phyloP scores from a whole-genome alignment of 2,797 vertebrate species.

The Aeoliscus strigatus region DNA sequence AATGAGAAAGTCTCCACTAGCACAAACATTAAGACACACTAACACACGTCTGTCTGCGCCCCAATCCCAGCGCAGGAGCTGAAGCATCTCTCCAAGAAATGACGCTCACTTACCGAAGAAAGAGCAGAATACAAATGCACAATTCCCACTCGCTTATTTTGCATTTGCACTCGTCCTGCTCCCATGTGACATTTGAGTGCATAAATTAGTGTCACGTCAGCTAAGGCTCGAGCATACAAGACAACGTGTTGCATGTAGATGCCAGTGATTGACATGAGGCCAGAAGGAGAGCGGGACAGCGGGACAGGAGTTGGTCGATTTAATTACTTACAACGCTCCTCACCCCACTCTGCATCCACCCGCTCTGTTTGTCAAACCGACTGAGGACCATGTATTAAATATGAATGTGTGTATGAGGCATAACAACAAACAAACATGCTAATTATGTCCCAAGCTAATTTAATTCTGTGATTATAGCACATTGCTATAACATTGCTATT shows the following conservation, averaged over 20 bases:
- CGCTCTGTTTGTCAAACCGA: constrained; percentile 72
- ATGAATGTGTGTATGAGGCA: constrained; percentile 71
- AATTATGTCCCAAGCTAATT: constrained; percentile 81
- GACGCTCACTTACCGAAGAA: constrained; percentile 45
- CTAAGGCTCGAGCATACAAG: constrained; percentile 61
- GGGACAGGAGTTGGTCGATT: constrained; percentile 70
- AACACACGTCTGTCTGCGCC: not conserved
- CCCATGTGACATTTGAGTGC: constrained; percentile 72
- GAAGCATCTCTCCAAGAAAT: constrained; percentile 44
- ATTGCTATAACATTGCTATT: constrained; percentile 70
- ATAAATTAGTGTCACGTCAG: constrained; percentile 73
- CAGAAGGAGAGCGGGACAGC: constrained; percentile 56
- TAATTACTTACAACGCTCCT: constrained; percentile 68
- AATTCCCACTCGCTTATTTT: constrained; percentile 55
- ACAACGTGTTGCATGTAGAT: constrained; percentile 67
- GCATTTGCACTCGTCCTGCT: constrained; percentile 58
- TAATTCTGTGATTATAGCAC: constrained; percentile 74
- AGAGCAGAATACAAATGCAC: constrained; percentile 54
- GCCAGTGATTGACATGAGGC: constrained; percentile 69
- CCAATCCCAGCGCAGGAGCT: constrained; percentile 14
- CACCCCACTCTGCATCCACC: constrained; percentile 58
- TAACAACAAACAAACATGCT: constrained; percentile 77
- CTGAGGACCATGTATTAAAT: constrained; percentile 73
- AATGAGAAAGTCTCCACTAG: not conserved
- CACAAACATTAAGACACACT: not conserved